These are phyloP conservation scores for Crotalus horridus DNA, from an alignment of 2,113 vertebrate species.

Conservation along the genomic window DNA sequence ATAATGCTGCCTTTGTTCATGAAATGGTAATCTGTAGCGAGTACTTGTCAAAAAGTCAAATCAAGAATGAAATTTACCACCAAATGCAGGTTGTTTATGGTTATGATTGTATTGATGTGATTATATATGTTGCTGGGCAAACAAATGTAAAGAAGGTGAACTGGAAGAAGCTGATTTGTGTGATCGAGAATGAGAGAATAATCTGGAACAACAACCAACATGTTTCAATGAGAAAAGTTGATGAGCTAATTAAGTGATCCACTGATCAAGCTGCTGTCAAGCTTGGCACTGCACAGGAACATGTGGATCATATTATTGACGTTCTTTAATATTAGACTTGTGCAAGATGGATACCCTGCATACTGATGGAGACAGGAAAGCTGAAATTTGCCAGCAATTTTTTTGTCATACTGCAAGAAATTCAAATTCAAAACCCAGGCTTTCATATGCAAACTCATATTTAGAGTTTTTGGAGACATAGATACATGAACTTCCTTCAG, in stretches of 20 bases:
- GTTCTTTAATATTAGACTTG: background rate
- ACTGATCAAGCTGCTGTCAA: background rate
- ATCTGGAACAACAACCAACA: background rate
- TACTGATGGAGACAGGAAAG: background rate
- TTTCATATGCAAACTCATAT: background rate
- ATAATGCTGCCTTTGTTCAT: background rate
- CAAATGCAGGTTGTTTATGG: background rate
- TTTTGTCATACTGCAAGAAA: background rate
- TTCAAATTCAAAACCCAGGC: background rate
- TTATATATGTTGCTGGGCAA: background rate
- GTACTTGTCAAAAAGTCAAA: background rate
- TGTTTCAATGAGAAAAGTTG: background rate
- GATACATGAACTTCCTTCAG: no score
- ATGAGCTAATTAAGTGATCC: background rate
- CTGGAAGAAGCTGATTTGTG: background rate
- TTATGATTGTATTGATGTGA: background rate
- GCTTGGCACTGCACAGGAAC: background rate
- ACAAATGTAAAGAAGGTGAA: background rate
- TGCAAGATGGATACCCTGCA: background rate
- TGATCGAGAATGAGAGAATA: background rate
- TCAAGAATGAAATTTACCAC: background rate
- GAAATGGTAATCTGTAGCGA: background rate
- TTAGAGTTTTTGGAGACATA: background rate
- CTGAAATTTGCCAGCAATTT: background rate
- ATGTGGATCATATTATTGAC: background rate